These are phyloP conservation scores for Gisinianus flammeolus DNA, from an alignment of 2,888 invertebrate species.

Conservation along the genomic window DNA sequence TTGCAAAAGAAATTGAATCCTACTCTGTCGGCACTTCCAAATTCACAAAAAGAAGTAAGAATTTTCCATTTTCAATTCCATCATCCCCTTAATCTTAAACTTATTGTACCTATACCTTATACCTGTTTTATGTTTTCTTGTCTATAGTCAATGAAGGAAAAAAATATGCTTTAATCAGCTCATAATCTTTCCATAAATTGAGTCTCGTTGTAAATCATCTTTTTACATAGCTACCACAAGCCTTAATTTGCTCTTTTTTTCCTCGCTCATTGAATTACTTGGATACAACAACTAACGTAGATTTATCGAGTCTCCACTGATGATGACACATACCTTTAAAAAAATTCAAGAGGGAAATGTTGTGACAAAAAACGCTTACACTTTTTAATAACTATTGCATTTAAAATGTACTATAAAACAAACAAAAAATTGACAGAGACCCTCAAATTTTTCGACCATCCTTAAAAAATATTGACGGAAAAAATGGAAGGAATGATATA, in stretches of 20 bases:
- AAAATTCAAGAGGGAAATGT: too few species aligned
- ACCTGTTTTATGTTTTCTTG: not conserved
- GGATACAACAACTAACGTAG: not conserved
- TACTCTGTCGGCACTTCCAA: conserved; percentile 54
- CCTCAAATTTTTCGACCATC: conserved; percentile 2
- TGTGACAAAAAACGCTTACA: not conserved
- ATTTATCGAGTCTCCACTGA: too few species aligned
- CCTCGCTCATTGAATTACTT: not conserved
- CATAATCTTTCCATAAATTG: not conserved
- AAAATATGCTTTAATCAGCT: not conserved
- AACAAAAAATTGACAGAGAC: conserved; percentile 12
- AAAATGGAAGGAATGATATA: too few species aligned
- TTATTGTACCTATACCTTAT: not conserved
- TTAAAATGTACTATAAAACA: not conserved
- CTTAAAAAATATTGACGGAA: too few species aligned
- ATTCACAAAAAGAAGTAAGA: conserved; percentile 55
- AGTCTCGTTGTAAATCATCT: conserved; percentile 10
- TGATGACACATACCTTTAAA: too few species aligned
- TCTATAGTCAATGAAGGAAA: not conserved
- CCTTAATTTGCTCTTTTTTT: too few species aligned
- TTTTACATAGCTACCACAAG: too few species aligned
- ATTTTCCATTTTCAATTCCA: not conserved
- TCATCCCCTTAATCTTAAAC: not conserved
- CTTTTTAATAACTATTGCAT: not conserved
- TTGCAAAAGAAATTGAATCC: conserved; percentile 58